These are phyloP conservation scores for Chamaea fasciata DNA, from an alignment of 2,113 vertebrate genomes.

Conservation along the genomic window DNA sequence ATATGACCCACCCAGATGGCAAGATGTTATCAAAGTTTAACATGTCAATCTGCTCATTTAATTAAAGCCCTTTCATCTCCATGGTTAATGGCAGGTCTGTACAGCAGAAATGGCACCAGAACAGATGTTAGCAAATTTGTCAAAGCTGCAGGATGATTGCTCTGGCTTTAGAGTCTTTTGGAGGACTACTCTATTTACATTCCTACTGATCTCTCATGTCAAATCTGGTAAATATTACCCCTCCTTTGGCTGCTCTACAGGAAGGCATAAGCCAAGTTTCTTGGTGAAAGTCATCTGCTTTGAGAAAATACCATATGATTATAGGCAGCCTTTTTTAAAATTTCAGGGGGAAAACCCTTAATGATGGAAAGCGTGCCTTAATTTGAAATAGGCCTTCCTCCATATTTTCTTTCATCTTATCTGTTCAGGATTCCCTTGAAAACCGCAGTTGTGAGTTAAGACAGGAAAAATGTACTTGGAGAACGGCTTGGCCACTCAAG, in stretches of 20 bases:
- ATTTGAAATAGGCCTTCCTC: background rate
- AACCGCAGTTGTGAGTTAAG: background rate
- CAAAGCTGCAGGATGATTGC: conserved; percentile 33
- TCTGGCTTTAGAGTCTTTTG: background rate
- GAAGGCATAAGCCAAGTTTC: background rate
- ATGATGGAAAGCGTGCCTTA: background rate
- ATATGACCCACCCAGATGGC: conserved; percentile 45
- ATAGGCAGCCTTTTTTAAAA: background rate
- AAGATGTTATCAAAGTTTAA: background rate
- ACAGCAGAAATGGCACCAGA: conserved; percentile 35
- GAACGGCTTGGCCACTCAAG: fast-evolving
- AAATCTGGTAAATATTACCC: conserved; percentile 4
- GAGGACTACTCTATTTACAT: background rate
- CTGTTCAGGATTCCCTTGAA: background rate
- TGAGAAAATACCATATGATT: background rate
- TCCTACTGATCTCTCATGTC: background rate
- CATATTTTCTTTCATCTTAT: background rate
- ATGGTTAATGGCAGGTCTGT: conserved; percentile 43
- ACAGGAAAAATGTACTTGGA: background rate
- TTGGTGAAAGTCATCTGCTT: background rate
- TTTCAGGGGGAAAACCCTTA: background rate
- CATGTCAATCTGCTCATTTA: conserved; percentile 32
- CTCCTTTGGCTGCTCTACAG: background rate
- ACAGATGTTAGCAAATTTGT: conserved; percentile 56
- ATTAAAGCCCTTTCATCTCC: conserved; percentile 52